Conservation (phyloP, 2,888 invertebrate genomes). For the Rhingia rostrata region DNA sequence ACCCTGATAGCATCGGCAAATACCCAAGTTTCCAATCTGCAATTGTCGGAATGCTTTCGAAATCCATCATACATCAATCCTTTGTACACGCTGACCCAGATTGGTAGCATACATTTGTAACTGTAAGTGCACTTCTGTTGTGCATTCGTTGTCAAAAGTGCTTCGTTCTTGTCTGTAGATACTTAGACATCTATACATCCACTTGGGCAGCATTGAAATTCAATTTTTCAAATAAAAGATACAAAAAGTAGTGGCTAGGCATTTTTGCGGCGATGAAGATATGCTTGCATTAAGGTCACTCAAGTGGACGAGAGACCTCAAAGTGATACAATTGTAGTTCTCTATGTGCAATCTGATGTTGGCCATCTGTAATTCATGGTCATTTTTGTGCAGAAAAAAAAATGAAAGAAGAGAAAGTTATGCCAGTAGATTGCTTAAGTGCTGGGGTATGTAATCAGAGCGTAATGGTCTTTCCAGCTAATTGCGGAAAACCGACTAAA, state of each 20-base stretch:
- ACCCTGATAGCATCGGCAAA: constrained; percentile 21
- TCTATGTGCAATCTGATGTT: neutral
- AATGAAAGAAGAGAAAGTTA: constrained; percentile 29
- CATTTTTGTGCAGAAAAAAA: constrained; percentile 25
- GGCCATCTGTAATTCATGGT: constrained; percentile 39
- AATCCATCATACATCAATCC: neutral
- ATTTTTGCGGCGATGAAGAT: neutral
- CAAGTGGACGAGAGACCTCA: constrained; percentile 41
- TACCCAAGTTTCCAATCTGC: neutral
- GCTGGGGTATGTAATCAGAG: neutral
- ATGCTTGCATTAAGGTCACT: constrained; percentile 45
- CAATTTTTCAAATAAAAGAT: constrained; percentile 6
- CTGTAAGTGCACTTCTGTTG: constrained; percentile 14
- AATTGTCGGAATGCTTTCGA: constrained; percentile 1
- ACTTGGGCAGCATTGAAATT: constrained; percentile 54
- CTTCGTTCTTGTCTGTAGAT: neutral
- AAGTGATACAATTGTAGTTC: constrained; percentile 42
- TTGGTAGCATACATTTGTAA: neutral
- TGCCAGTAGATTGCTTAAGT: constrained; percentile 1
- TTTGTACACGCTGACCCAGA: constrained; percentile 46
- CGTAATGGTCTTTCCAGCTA: neutral
- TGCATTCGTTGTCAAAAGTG: neutral
- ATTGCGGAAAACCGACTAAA: neutral
- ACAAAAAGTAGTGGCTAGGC: constrained; percentile 12
- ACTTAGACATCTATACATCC: constrained; percentile 26